Base-by-base conservation (phyloP, 2,113 vertebrate genomes). In the Triplophysa siluroides region DNA sequence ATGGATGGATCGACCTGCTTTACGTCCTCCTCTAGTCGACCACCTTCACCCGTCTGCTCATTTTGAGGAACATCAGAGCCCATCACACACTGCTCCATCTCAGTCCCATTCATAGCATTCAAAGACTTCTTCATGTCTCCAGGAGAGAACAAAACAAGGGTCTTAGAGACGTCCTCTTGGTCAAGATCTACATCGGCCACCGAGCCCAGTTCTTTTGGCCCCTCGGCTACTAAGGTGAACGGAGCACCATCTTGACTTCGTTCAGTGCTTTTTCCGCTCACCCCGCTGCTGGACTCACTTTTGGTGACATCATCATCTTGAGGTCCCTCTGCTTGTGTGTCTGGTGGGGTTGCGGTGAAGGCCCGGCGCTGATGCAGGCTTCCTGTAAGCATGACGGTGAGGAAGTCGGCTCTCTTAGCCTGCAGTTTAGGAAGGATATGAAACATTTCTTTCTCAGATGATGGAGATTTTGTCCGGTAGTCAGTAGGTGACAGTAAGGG, bases 111-210 rank as follows among this genome's bases (percentile, higher is more conserved):
- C 4, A 90, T 84, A 9, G 93, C 92, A 69, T 93, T 92, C 0
- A 94, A 95, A 58, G 96, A 97, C 85, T 95, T 97, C 24, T 95
- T 96, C 81, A 94, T 90, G 87, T 98, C 97, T n/a, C 96, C 97
- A 0, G 97, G 97, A 7, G 97, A 99, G 86, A 98, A 97, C 9
- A 98, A 93, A 79, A 99, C 96, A 12, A 99, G 91, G 0, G 97
- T 99, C 90, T 96, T 98, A 9, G 97, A 98, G 62, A 94, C 95
- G 45, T 99, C 97, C 88, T 99, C 97, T 24, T 94, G 87, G 83
- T 99, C 97, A 24, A 94, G 89, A 86, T 98, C 97, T 21, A 93
- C 95, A 0, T 98, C 96, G 0, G 94, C 95, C 19, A 93, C 87
- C 0, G 96, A 97, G 0, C 91, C 92, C 1, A 93, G 91, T 60